Evolutionary conservation across 2,888 invertebrate species (phyloP).

Genomic region (Rugalucina vietnamica): DNA sequence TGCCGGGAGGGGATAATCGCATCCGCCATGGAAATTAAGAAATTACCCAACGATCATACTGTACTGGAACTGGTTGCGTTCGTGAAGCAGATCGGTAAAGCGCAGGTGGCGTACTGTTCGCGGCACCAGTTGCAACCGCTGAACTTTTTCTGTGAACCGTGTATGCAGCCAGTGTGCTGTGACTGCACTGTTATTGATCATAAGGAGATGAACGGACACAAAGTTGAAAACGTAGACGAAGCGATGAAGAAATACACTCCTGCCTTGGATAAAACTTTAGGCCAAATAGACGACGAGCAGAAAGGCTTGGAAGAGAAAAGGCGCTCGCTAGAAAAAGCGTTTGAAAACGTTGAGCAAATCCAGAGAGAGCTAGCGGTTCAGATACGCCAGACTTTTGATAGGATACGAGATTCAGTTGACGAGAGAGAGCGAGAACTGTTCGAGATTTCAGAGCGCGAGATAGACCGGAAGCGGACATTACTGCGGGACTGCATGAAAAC

Average conservation of each 20-base stretch:
- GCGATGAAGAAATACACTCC: slow-evolving; percentile 79
- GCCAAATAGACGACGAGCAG: slow-evolving; percentile 69
- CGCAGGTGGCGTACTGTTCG: slow-evolving; percentile 76
- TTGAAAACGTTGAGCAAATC: slow-evolving; percentile 75
- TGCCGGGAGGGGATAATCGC: slow-evolving; percentile 77
- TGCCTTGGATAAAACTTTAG: slow-evolving; percentile 74
- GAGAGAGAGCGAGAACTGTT: slow-evolving; percentile 76
- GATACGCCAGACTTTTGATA: slow-evolving; percentile 75
- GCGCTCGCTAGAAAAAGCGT: slow-evolving; percentile 70
- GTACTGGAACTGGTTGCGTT: slow-evolving; percentile 77
- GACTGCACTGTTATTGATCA: slow-evolving; percentile 81
- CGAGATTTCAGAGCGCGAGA: slow-evolving; percentile 75
- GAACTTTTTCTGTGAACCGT: slow-evolving; percentile 81
- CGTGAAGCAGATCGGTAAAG: slow-evolving; percentile 73
- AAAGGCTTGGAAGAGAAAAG: slow-evolving; percentile 71
- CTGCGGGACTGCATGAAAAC: slow-evolving; percentile 73
- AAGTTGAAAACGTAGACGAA: slow-evolving; percentile 78
- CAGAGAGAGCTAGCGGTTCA: slow-evolving; percentile 76
- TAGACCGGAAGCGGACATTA: slow-evolving; percentile 73
- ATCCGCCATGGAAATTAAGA: slow-evolving; percentile 76
- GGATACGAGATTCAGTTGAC: slow-evolving; percentile 74
- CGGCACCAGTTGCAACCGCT: slow-evolving; percentile 80
- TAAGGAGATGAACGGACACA: slow-evolving; percentile 76
- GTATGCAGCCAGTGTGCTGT: slow-evolving; percentile 78
- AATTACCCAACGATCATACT: slow-evolving; percentile 79